A percentile compares a stretch with the other conserved stretches of the same genome.
phyloP scores from a whole-genome alignment of 2,113 vertebrate species.

The Embiotoca jacksoni region DNA sequence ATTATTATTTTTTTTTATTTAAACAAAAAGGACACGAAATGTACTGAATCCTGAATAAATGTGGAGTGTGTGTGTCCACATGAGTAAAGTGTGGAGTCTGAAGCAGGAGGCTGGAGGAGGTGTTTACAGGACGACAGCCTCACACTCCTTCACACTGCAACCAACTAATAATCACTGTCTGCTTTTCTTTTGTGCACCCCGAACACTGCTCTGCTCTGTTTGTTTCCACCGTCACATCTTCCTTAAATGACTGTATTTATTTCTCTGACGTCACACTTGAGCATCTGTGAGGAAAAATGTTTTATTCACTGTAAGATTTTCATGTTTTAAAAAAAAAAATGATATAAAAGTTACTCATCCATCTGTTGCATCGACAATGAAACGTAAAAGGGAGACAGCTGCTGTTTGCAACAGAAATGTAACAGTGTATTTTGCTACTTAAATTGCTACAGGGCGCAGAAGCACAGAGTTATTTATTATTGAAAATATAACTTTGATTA shows the following conservation, averaged over 20 bases:
- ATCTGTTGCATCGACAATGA: conserved; percentile 81
- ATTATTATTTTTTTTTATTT: conserved; percentile 65
- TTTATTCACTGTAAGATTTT: conserved; percentile 48
- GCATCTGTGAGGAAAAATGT: conserved; percentile 38
- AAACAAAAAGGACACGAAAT: conserved; percentile 51
- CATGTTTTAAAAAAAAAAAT: not conserved
- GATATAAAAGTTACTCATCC: conserved; percentile 34
- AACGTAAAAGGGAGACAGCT: conserved; percentile 82
- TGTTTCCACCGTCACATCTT: conserved; percentile 67
- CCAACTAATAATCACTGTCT: conserved; percentile 29
- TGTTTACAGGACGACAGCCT: not conserved
- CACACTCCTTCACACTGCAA: conserved; percentile 48
- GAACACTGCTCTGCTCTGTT: conserved; percentile 76
- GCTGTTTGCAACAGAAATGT: conserved; percentile 72
- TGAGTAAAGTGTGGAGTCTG: conserved; percentile 82
- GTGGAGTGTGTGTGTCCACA: conserved; percentile 80
- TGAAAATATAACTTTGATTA: conserved; percentile 64
- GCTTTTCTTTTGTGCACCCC: conserved; percentile 79
- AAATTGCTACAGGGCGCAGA: conserved; percentile 88
- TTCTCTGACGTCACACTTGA: conserved; percentile 29
- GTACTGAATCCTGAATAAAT: conserved; percentile 79
- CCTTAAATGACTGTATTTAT: conserved; percentile 65
- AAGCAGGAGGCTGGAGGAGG: conserved; percentile 16
- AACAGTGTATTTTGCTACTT: conserved; percentile 92
- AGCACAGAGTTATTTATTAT: conserved; percentile 87